Conservation (phyloP, 2,113 vertebrate species). For the Sigmodon hispidus region DNA sequence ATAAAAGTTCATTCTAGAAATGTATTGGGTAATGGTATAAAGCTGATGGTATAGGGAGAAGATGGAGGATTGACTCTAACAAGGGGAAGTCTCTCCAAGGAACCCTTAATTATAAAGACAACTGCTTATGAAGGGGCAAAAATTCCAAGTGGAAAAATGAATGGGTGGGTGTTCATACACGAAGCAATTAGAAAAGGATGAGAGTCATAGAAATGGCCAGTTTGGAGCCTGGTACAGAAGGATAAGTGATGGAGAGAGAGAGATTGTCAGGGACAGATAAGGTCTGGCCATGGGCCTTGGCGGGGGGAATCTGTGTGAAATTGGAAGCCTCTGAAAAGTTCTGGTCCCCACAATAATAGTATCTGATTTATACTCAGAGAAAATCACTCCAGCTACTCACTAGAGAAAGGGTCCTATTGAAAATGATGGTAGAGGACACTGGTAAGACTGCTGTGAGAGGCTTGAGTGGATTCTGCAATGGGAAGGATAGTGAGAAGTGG, state of each 20-base stretch:
- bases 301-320: background rate
- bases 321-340: background rate
- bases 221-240: background rate
- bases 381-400: background rate
- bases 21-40: fast-evolving
- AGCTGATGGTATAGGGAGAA: background rate
- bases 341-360: background rate
- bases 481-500: background rate
- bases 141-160: background rate
- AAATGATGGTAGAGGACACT: background rate
- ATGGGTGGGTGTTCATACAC: background rate
- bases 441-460: background rate
- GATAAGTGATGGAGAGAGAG: background rate
- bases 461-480: background rate
- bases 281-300: background rate
- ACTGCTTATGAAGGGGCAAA: background rate
- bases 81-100: background rate
- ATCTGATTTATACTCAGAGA: background rate
- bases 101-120: background rate
- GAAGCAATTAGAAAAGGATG: background rate
- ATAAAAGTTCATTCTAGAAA: background rate
- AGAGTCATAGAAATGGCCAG: background rate
- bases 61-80: background rate
- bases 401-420: background rate
- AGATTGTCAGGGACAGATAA: background rate